phyloP scores from a whole-genome alignment of 2,113 vertebrate genomes.

The Nannobrachium achirus region DNA sequence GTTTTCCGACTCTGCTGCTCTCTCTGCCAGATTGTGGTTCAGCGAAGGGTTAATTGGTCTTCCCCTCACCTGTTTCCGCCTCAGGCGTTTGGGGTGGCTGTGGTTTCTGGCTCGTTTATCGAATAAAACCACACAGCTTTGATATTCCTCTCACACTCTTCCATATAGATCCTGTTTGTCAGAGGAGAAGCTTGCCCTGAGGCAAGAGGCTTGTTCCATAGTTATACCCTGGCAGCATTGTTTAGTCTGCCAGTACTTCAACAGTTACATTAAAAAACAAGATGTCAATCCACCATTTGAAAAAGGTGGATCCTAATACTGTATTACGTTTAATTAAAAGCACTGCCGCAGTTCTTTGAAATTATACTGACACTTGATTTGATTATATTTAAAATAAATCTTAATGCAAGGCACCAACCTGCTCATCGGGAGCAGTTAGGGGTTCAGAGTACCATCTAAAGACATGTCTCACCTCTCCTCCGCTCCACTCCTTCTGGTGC shows the following conservation, averaged over 20 bases:
- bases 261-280: conserved; percentile 25
- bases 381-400: too few relatives aligned
- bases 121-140: conserved; percentile 52
- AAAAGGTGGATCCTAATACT: conserved; percentile 26
- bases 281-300: conserved; percentile 12
- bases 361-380: too few relatives aligned
- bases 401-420: too few relatives aligned
- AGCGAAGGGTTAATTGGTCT: conserved; percentile 58
- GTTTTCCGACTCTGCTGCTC: too few relatives aligned
- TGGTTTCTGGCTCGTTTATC: conserved; percentile 71
- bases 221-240: conserved; percentile 38
- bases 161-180: conserved; percentile 55
- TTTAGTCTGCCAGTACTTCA: conserved; percentile 3
- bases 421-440: too few relatives aligned
- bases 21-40: conserved; percentile 26
- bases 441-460: too few relatives aligned
- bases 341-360: background rate
- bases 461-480: too few relatives aligned
- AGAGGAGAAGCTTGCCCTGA: conserved; percentile 8
- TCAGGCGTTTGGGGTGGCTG: conserved; percentile 55
- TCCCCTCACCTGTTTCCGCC: conserved; percentile 78
- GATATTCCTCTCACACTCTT: conserved; percentile 34
- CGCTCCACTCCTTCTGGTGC: too few relatives aligned
- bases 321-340: conserved; percentile 25
- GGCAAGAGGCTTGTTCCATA: conserved; percentile 24